phyloP scores from a whole-genome alignment of 2,888 invertebrate genomes.

The Cataglyphis cursor region DNA sequence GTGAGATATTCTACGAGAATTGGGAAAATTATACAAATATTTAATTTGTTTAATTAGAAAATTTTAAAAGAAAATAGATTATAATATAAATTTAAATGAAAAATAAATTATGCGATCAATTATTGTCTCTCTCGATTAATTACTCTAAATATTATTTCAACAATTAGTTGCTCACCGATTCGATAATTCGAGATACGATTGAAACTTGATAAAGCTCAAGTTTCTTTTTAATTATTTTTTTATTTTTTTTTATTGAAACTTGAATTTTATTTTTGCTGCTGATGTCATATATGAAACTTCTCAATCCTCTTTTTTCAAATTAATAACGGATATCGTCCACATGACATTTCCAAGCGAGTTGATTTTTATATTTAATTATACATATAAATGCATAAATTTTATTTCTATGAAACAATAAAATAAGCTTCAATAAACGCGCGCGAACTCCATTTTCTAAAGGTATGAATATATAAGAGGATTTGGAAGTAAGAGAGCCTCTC shows the following conservation, averaged over 20 bases:
- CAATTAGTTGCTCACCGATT: not conserved
- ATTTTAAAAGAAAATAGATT: not conserved
- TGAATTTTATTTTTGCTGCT: conserved; percentile 3
- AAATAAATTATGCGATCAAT: not conserved
- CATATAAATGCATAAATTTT: too few species aligned
- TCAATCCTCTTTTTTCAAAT: not conserved
- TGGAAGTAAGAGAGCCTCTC: not conserved
- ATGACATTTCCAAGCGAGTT: not conserved
- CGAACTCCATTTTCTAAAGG: not conserved
- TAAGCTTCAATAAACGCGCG: not conserved
- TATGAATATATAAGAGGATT: not conserved
- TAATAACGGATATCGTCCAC: not conserved
- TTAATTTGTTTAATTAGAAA: not conserved
- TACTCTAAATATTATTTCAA: not conserved
- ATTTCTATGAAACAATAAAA: too few species aligned
- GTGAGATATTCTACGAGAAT: not conserved
- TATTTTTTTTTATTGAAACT: not conserved
- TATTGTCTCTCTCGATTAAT: conserved; percentile 4
- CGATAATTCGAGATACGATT: not conserved
- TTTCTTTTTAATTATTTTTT: not conserved
- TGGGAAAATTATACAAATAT: not conserved
- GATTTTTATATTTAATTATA: too few species aligned
- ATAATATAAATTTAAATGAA: not conserved
- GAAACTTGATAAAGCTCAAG: conserved; percentile 16
- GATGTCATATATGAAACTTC: not conserved